These are phyloP conservation scores for Trichogramma evanescens DNA, from an alignment of 2,888 invertebrate species.

Conservation along the genomic window DNA sequence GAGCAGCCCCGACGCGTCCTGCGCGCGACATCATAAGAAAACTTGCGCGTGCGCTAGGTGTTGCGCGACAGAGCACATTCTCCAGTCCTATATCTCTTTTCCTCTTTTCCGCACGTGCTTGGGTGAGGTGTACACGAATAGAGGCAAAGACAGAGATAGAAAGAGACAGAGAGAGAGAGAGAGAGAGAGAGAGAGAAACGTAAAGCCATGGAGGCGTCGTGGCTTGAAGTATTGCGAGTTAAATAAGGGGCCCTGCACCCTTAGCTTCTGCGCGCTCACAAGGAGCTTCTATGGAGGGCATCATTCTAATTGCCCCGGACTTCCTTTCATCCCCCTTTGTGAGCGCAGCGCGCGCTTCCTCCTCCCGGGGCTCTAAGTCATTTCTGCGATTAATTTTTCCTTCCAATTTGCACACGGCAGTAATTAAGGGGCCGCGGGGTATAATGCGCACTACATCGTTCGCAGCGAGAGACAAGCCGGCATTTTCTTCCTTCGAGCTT, in stretches of 20 bases:
- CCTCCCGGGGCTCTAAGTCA: slow-evolving; percentile 45
- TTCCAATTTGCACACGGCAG: slow-evolving; percentile 49
- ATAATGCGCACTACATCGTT: slow-evolving; percentile 38
- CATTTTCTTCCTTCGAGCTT: too few species aligned
- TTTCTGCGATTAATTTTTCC: slow-evolving; percentile 50
- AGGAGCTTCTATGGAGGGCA: slow-evolving; percentile 36
- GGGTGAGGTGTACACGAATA: background rate
- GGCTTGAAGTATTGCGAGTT: too few species aligned
- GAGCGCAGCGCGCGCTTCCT: slow-evolving; percentile 44
- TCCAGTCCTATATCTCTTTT: too few species aligned
- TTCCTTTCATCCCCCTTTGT: slow-evolving; percentile 49
- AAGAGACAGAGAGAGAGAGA: background rate
- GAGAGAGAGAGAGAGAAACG: background rate
- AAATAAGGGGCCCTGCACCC: too few species aligned
- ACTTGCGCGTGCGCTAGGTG: too few species aligned
- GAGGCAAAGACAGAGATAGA: background rate
- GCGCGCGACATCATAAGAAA: too few species aligned
- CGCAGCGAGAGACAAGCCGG: slow-evolving; percentile 25
- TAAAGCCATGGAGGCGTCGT: too few species aligned
- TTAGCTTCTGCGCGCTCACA: background rate
- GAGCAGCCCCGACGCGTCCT: too few species aligned
- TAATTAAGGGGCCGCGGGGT: slow-evolving; percentile 44
- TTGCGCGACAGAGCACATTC: too few species aligned
- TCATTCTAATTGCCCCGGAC: slow-evolving; percentile 49
- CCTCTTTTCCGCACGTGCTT: too few species aligned